Percentiles rank a stretch among this genome's conserved stretches.
phyloP scores from a whole-genome alignment of 1,140 invertebrate species.

The Drosophila sulfurigaster region DNA sequence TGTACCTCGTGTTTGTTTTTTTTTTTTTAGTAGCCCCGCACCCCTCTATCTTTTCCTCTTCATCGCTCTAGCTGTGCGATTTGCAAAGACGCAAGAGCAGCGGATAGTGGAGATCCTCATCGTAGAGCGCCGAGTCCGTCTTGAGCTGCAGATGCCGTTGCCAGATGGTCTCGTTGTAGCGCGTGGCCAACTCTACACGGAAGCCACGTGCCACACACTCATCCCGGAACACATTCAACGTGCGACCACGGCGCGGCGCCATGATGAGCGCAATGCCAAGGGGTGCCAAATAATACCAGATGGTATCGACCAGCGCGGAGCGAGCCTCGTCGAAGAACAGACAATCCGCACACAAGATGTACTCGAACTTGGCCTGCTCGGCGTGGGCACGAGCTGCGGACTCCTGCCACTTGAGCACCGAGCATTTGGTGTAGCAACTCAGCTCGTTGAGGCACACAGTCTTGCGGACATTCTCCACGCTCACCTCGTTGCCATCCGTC shows the following conservation, averaged over 20 bases:
- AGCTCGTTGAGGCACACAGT: conserved; percentile 89
- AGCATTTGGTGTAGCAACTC: conserved; percentile 83
- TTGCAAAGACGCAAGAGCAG: conserved; percentile 88
- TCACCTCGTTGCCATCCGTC: conserved; percentile 92
- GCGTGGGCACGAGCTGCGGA: conserved; percentile 49
- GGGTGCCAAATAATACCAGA: conserved; percentile 88
- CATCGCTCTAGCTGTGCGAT: conserved; percentile 64
- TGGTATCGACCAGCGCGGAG: conserved; percentile 89
- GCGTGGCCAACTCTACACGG: conserved; percentile 86
- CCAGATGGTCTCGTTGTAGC: conserved; percentile 89
- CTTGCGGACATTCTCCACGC: conserved; percentile 90
- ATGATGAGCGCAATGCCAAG: conserved; percentile 90
- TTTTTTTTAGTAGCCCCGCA: neutral
- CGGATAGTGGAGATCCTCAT: conserved; percentile 89
- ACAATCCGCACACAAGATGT: conserved; percentile 92
- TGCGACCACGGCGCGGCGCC: conserved; percentile 91
- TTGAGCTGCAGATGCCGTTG: conserved; percentile 88
- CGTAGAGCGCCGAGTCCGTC: conserved; percentile 87
- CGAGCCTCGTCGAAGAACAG: conserved; percentile 93
- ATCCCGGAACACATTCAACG: conserved; percentile 89
- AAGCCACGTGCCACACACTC: conserved; percentile 88
- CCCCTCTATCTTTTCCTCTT: neutral
- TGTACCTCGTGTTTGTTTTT: conserved; percentile 2
- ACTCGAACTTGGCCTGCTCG: conserved; percentile 87
- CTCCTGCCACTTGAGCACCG: conserved; percentile 86